Evolutionary conservation across 2,113 vertebrate species (phyloP), one percentile per base, ranked within the genome.

Genomic region (Gambusia affinis): DNA sequence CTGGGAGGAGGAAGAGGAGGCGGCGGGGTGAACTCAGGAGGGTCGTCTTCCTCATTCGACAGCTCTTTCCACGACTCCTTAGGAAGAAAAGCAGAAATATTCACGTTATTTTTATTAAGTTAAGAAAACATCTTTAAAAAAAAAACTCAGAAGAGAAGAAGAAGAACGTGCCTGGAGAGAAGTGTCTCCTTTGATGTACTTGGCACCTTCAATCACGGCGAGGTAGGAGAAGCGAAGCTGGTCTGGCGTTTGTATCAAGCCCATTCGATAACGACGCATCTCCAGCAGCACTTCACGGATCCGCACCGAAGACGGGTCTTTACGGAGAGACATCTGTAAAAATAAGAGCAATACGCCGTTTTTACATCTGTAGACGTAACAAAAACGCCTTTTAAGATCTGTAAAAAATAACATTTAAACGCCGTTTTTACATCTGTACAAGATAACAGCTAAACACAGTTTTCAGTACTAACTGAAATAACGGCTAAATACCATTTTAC

Each of bases 171-270:
- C 98, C 95, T 98, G 97, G 87, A 97, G 93, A 0, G 97, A 97
- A 0, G 95, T 85, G 62, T 98, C 97, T 60, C 96, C 98, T 93
- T 95, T 96, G 80, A 99, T 97, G 92, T 95, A 97, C 75, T 96
- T 98, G 81, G 97, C 97, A 24, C 97, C 98, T 86, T 99, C 97
- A 0, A 96, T 97, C 67, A 99, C 96, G 28, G 98, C 98, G 0
- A 99, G 81, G 92, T 99, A 99, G 82, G 98, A 99, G 91, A 99
- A 99, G 0, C 98, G 96, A 29, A 99, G 96, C 85, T 99, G 98
- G 78, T 98, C 97, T 0, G 97, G 96, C 0, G 98, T 99, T 91
- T 99, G 98, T 79, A 99, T 99, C 64, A 99, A 94, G 0, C 98
- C 98, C 97, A 99, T 99, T 10, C 98, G 93, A 79, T 95, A 95